Percentiles rank a stretch among this genome's conserved stretches.
phyloP scores from a whole-genome alignment of 2,113 vertebrate genomes.

The Forbesichthys papilliferus region DNA sequence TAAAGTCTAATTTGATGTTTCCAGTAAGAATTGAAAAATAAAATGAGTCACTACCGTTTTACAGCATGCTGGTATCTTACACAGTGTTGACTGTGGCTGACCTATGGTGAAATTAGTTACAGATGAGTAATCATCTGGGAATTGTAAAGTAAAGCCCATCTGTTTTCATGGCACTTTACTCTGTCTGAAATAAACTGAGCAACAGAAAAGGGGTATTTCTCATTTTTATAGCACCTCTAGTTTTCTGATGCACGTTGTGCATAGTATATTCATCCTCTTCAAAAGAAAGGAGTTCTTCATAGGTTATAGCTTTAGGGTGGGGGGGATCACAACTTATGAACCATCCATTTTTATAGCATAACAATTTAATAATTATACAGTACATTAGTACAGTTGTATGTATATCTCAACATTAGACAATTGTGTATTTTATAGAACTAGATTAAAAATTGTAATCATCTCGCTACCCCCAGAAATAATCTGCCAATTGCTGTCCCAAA shows the following conservation, averaged over 20 bases:
- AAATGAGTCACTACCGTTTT: conserved; percentile 50
- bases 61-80: conserved; percentile 25
- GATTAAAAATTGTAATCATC: too few relatives aligned
- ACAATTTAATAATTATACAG: too few relatives aligned
- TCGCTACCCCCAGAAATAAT: too few relatives aligned
- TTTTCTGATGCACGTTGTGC: neutral
- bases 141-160: conserved; percentile 22
- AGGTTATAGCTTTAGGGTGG: too few relatives aligned
- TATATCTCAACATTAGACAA: neutral
- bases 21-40: conserved; percentile 29
- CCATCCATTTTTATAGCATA: too few relatives aligned
- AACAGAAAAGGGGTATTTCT: neutral
- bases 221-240: conserved; percentile 1
- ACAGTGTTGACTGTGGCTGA: conserved; percentile 11
- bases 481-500: too few relatives aligned
- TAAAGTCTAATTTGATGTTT: conserved; percentile 28
- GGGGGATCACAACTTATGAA: too few relatives aligned
- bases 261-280: neutral
- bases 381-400: neutral
- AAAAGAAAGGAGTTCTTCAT: too few relatives aligned
- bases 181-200: conserved; percentile 12
- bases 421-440: neutral
- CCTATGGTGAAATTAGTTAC: conserved; percentile 10
- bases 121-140: conserved; percentile 44
- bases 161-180: conserved; percentile 16